These are phyloP conservation scores for Gallinago nigripennis DNA, from an alignment of 2,797 vertebrate species.

Conservation along the genomic window DNA sequence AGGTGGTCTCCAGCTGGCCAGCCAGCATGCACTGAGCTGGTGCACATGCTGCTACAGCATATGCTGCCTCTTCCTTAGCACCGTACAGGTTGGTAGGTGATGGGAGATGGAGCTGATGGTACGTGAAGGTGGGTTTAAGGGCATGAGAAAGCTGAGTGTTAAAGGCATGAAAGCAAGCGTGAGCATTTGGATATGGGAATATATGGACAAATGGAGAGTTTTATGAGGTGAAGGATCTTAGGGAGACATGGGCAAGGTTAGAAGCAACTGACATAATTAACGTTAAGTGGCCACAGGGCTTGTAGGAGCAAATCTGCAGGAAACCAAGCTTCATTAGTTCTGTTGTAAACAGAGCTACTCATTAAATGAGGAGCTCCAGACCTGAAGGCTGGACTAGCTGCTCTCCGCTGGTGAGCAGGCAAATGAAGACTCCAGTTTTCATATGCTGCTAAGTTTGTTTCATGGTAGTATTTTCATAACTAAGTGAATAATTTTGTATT, in stretches of 20 bases:
- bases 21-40: background rate
- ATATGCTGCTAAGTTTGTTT: background rate
- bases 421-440: background rate
- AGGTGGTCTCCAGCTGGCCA: background rate
- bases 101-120: background rate
- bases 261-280: background rate
- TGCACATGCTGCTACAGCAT: background rate
- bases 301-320: background rate
- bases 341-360: background rate
- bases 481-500: background rate
- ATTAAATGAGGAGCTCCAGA: background rate
- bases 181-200: background rate
- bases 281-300: background rate
- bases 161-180: background rate
- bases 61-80: background rate
- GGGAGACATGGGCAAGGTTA: background rate
- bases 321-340: conserved; percentile 21
- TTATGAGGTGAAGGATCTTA: background rate
- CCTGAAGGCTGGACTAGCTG: background rate
- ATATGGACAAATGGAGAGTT: background rate
- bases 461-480: background rate
- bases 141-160: background rate
- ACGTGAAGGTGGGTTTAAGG: background rate
- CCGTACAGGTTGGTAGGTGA: background rate
- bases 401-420: background rate